These are phyloP conservation scores for Oreonectes daqikongensis DNA, from an alignment of 2,797 vertebrate genomes.

Conservation along the genomic window DNA sequence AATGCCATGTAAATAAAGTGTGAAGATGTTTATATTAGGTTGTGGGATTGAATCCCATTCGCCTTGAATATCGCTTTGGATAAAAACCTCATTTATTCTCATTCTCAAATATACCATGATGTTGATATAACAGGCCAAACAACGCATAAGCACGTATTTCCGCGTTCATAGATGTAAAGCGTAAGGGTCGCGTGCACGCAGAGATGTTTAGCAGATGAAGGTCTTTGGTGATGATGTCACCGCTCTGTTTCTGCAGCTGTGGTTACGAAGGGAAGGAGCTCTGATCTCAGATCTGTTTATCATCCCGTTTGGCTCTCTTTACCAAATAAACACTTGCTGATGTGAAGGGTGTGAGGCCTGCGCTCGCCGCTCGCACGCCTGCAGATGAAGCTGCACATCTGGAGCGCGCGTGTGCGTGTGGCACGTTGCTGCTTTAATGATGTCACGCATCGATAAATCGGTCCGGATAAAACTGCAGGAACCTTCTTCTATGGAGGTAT, in stretches of 20 bases:
- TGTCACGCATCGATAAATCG: background rate
- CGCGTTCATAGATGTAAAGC: background rate
- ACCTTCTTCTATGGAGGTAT: too few relatives aligned
- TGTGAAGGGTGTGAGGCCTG: constrained; percentile 36
- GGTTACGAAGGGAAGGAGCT: constrained; percentile 7
- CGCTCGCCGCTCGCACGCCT: background rate
- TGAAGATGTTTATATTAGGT: background rate
- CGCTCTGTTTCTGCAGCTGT: constrained; percentile 33
- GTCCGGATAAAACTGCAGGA: background rate
- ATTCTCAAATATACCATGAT: too few relatives aligned
- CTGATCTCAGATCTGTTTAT: background rate
- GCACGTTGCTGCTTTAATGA: background rate
- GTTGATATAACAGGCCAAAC: background rate
- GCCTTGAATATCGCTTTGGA: too few relatives aligned
- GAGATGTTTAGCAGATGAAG: constrained; percentile 51
- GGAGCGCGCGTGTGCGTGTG: constrained; percentile 54
- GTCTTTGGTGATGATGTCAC: constrained; percentile 60
- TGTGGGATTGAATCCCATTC: too few relatives aligned
- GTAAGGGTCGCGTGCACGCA: background rate
- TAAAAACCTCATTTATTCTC: background rate
- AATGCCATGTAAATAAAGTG: background rate
- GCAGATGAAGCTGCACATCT: constrained; percentile 59
- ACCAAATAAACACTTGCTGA: constrained; percentile 55
- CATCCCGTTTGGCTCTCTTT: constrained; percentile 4
- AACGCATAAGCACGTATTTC: background rate